These are phyloP conservation scores for Caenorhabditis elegans DNA, from an alignment of 1,140 invertebrate genomes.

Conservation along the genomic window WBcel235 BX284603.4:9189501-9190000, in stretches of 20 bases:
- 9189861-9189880: background rate
- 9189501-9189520: background rate
- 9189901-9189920: background rate
- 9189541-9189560: conserved; percentile 5
- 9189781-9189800: background rate
- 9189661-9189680: conserved; percentile 1
- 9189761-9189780: background rate
- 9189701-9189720: conserved; percentile 21
- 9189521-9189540: background rate
- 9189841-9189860: background rate
- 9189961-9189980: background rate
- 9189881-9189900: conserved; percentile 22
- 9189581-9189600: background rate
- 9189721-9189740: conserved; percentile 9
- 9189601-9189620: too few species aligned
- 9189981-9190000: background rate
- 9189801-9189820: background rate
- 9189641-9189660: background rate
- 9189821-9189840: background rate
- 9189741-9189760: conserved; percentile 11
- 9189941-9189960: background rate
- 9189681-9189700: background rate
- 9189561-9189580: conserved; percentile 12
- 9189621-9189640: background rate
- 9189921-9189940: background rate